Conservation (phyloP, 1,140 invertebrate species). For the Forficula auricularia region DNA sequence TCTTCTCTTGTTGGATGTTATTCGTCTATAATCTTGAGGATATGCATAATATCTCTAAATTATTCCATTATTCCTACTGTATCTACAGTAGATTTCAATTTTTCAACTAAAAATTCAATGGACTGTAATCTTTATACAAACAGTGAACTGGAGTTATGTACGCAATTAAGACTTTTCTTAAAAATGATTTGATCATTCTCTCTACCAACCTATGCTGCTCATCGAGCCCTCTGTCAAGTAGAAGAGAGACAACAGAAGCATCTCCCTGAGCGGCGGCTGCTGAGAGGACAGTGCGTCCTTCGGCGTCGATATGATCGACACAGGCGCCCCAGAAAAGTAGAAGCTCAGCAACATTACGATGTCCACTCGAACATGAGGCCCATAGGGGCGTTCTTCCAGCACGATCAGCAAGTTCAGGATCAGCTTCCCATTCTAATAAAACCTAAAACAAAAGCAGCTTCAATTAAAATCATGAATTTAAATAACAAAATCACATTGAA, state of each 20-base stretch:
- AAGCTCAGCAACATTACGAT: slow-evolving; percentile 58
- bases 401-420: slow-evolving; percentile 67
- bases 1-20: too few species aligned
- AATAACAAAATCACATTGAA: too few species aligned
- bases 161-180: too few species aligned
- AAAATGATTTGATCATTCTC: too few species aligned
- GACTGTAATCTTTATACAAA: too few species aligned
- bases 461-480: slow-evolving; percentile 16
- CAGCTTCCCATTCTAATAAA: slow-evolving; percentile 67
- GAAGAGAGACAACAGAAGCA: slow-evolving; percentile 64
- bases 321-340: slow-evolving; percentile 78
- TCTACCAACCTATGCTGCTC: slow-evolving; percentile 51
- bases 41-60: too few species aligned
- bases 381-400: slow-evolving; percentile 60
- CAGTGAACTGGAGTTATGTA: too few species aligned
- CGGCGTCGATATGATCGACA: slow-evolving; percentile 74
- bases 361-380: slow-evolving; percentile 73
- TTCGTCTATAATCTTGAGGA: too few species aligned
- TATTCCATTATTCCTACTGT: too few species aligned
- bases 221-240: slow-evolving; percentile 71
- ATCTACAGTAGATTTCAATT: too few species aligned
- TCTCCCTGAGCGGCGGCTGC: slow-evolving; percentile 74
- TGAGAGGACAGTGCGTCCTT: slow-evolving; percentile 74
- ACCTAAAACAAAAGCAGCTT: slow-evolving; percentile 69
- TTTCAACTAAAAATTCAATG: too few species aligned